Percentiles rank a stretch among this genome's conserved stretches.
Conservation (phyloP, 1,140 invertebrate genomes). For the Harlomillsia oculata region DNA sequence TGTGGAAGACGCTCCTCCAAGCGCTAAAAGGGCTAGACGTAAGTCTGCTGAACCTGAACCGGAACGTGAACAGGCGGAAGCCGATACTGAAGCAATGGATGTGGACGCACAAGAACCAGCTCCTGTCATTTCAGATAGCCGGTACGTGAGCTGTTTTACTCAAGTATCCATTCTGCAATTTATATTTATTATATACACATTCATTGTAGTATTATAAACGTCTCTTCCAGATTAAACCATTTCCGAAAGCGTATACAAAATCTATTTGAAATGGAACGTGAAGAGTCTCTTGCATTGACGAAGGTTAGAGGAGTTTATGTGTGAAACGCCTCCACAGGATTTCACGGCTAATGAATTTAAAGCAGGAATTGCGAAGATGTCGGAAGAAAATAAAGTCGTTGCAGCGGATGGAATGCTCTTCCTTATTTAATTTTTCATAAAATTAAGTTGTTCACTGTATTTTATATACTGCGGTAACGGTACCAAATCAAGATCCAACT, state of each 20-base stretch:
- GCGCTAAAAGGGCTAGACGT: slow-evolving; percentile 3
- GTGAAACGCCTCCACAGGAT: slow-evolving; percentile 48
- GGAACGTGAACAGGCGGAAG: not conserved
- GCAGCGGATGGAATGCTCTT: slow-evolving; percentile 78
- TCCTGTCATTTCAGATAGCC: slow-evolving; percentile 6
- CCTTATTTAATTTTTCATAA: slow-evolving; percentile 54
- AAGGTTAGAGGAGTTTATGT: slow-evolving; percentile 50
- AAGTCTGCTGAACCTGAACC: not conserved
- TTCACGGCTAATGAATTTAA: slow-evolving; percentile 64
- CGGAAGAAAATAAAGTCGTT: slow-evolving; percentile 84
- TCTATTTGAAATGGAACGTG: slow-evolving; percentile 58
- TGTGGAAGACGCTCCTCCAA: slow-evolving; percentile 11
- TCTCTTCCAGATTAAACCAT: slow-evolving; percentile 44
- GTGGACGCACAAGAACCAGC: not conserved
- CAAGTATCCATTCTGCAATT: slow-evolving; percentile 8
- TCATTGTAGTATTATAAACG: slow-evolving; percentile 38
- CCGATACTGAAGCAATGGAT: slow-evolving; percentile 7
- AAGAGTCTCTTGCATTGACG: slow-evolving; percentile 52
- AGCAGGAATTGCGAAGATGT: slow-evolving; percentile 71
- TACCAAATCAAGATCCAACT: too few species aligned
- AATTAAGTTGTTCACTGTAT: not conserved
- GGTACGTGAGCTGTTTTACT: slow-evolving; percentile 18
- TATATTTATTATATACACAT: not conserved
- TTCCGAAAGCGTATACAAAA: slow-evolving; percentile 57
- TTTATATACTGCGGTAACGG: too few species aligned